Evolutionary conservation across 2,113 vertebrate species (phyloP), one percentile per base, ranked within the genome.

Genomic region (Poeciliopsis occidentalis): DNA sequence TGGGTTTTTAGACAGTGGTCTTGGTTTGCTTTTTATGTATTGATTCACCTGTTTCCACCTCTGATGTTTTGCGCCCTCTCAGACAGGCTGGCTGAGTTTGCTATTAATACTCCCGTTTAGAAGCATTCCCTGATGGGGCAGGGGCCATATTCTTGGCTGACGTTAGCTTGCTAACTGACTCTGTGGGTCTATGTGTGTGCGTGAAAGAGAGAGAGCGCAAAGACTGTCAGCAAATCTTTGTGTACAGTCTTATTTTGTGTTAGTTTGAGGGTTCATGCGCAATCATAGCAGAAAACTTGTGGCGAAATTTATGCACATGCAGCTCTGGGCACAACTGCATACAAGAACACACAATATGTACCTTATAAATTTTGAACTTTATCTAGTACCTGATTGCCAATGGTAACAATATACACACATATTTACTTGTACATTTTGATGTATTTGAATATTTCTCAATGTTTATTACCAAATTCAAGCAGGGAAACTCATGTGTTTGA

Each of bases 41-140:
- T 81, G 93, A 92, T 92, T 94, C 82, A 82, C 67, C 80, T 92
- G 32, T 83, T 92, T 82, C 87, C 72, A 85, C 60, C 17, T 87
- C 88, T 64, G 73, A 85, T 93, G 87, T 85, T 91, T 80, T 75
- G 64, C 82, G 66, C 39, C 13, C 86, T 87, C 76, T 69, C 84
- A 87, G 89, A 78, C 83, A 85, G 80, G 41, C 86, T 80, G 83
- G 68, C 80, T 87, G 71, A 86, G 78, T 85, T 91, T 82, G 82
- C 91, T 92, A 89, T 93, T 93, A 91, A 94, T 92, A 93, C 91
- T 84, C 85, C 75, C 75, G 77, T 85, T 85, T 79, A 85, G 88
- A 91, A 83, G 75, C 91, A 76, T 85, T 89, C 86, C 87, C 88
- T 90, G 85, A 86, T 87, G 87, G 85, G 85, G 82, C 87, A 86